Conservation (phyloP, 2,113 vertebrate genomes). For the Oreochromis niloticus region DNA sequence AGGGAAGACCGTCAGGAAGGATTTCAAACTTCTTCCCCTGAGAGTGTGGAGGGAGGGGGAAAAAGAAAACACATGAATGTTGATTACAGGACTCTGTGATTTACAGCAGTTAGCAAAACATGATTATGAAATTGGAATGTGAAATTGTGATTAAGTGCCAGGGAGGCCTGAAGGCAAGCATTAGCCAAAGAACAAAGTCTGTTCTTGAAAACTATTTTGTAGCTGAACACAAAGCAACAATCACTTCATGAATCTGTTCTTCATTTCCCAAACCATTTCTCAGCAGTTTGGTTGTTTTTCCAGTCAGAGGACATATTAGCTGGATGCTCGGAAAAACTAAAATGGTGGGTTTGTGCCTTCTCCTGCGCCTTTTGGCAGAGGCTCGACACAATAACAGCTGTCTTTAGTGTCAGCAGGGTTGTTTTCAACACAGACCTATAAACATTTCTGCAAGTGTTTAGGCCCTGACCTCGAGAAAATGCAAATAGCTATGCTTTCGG, state of each 20-base stretch:
- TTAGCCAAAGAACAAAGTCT: background rate
- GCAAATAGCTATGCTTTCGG: slow-evolving; percentile 14
- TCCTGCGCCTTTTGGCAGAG: slow-evolving; percentile 5
- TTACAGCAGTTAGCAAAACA: background rate
- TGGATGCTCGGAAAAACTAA: slow-evolving; percentile 21
- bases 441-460: slow-evolving; percentile 39
- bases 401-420: slow-evolving; percentile 29
- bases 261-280: slow-evolving; percentile 14
- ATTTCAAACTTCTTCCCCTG: slow-evolving; percentile 99
- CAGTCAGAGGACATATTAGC: slow-evolving; percentile 43
- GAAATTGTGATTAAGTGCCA: background rate
- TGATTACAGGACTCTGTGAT: background rate
- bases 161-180: background rate
- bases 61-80: background rate
- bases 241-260: background rate
- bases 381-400: slow-evolving; percentile 34
- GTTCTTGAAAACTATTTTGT: background rate
- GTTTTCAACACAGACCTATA: slow-evolving; percentile 27
- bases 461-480: slow-evolving; percentile 22
- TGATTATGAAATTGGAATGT: slow-evolving; percentile 7
- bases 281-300: background rate
- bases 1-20: slow-evolving; percentile 91
- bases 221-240: background rate
- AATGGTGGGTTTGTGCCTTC: slow-evolving; percentile 31
- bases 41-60: background rate